A percentile compares a stretch with the other conserved stretches of the same genome.
Conservation (phyloP, 2,888 invertebrate genomes). For the Chymomyza fuscimana region DNA sequence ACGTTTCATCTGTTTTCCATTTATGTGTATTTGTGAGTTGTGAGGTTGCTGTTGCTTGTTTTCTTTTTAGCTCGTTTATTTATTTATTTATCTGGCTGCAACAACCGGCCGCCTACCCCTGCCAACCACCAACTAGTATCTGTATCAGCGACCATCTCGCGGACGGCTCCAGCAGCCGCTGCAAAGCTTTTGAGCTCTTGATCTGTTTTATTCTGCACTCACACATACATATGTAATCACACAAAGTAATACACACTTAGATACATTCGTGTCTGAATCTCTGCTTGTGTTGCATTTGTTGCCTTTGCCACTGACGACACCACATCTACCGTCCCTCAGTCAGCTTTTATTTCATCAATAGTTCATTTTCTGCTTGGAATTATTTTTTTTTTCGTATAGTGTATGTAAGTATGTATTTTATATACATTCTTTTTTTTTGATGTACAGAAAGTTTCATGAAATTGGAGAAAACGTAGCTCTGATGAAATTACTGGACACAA, state of each 20-base stretch:
- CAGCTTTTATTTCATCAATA: slow-evolving; percentile 66
- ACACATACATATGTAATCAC: slow-evolving; percentile 30
- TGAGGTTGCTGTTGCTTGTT: slow-evolving; percentile 29
- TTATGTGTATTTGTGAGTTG: slow-evolving; percentile 7
- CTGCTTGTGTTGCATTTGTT: slow-evolving; percentile 62
- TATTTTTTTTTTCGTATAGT: slow-evolving; percentile 46
- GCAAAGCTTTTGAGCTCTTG: slow-evolving; percentile 44
- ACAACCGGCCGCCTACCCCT: background rate
- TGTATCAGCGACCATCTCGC: background rate
- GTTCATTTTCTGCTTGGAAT: slow-evolving; percentile 71
- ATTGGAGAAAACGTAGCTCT: slow-evolving; percentile 66
- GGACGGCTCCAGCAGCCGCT: slow-evolving; percentile 6
- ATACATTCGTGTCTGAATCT: slow-evolving; percentile 38
- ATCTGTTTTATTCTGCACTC: slow-evolving; percentile 70
- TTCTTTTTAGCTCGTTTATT: slow-evolving; percentile 59
- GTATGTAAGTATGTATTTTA: background rate
- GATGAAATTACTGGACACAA: slow-evolving; percentile 71
- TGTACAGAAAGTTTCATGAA: slow-evolving; percentile 61
- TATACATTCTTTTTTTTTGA: slow-evolving; percentile 14
- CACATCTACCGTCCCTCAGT: slow-evolving; percentile 22
- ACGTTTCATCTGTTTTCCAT: slow-evolving; percentile 25
- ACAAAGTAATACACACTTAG: slow-evolving; percentile 57
- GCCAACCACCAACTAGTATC: background rate
- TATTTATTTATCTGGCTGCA: slow-evolving; percentile 53
- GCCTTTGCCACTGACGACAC: slow-evolving; percentile 8